These are phyloP conservation scores for Strix uralensis DNA, from an alignment of 2,113 vertebrate species.

Conservation along the genomic window DNA sequence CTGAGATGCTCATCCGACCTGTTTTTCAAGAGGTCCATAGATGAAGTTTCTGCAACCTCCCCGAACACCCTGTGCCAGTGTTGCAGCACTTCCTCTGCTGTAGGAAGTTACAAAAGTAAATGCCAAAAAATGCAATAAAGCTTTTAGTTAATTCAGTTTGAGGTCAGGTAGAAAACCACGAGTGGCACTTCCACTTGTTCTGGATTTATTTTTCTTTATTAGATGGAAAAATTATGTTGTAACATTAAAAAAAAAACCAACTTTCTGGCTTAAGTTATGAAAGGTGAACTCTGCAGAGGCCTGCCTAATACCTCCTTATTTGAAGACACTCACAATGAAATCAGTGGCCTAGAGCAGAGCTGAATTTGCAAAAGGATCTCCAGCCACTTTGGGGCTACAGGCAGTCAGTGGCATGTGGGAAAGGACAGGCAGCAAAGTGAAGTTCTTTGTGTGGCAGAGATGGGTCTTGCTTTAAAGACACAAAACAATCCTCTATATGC, in stretches of 20 bases:
- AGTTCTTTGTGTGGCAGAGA: neutral
- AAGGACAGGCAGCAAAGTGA: neutral
- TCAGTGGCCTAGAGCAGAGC: neutral
- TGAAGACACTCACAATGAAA: neutral
- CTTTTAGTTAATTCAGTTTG: neutral
- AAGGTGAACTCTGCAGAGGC: neutral
- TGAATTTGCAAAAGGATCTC: neutral
- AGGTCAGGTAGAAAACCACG: neutral
- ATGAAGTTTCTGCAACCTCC: neutral
- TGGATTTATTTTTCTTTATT: neutral
- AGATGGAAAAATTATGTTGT: neutral
- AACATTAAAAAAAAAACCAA: neutral
- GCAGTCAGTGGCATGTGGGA: neutral
- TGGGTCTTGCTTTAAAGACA: neutral
- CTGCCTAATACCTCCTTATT: neutral
- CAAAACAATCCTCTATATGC: rapidly evolving
- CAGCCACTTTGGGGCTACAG: rapidly evolving
- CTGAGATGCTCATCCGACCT: neutral
- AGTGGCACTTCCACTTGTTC: neutral
- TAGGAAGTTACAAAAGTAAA: neutral
- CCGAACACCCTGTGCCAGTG: rapidly evolving
- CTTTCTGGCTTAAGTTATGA: neutral
- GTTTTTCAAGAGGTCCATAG: neutral
- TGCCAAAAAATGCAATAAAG: neutral
- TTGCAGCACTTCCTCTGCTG: neutral